Conservation (phyloP, 1,140 invertebrate genomes). For the Chironomus tepperi region DNA sequence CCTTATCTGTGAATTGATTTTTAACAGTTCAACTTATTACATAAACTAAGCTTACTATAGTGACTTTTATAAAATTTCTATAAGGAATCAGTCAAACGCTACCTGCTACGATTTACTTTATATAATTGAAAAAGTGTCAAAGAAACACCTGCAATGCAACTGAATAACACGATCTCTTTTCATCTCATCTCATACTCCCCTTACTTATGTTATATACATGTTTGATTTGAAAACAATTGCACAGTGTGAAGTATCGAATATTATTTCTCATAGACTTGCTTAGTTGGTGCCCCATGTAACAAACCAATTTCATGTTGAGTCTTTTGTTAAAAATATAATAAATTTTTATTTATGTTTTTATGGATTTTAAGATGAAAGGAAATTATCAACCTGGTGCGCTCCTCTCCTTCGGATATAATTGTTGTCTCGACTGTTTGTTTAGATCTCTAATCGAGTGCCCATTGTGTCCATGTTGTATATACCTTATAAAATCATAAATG, state of each 20-base stretch:
- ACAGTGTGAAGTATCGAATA: neutral
- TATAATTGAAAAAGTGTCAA: neutral
- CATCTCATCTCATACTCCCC: neutral
- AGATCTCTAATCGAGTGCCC: neutral
- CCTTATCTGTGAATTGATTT: neutral
- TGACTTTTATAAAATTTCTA: too few relatives aligned
- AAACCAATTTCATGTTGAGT: neutral
- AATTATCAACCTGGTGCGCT: too few relatives aligned
- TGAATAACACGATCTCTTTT: neutral
- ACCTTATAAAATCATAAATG: too few relatives aligned
- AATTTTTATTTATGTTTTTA: neutral
- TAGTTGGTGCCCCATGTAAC: neutral
- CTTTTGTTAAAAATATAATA: neutral
- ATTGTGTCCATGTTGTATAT: too few relatives aligned
- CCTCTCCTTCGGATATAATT: neutral
- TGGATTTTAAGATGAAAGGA: neutral
- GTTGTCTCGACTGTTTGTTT: constrained; percentile 16
- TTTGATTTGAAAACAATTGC: neutral
- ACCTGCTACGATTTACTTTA: too few relatives aligned
- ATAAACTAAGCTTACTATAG: too few relatives aligned
- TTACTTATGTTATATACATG: too few relatives aligned
- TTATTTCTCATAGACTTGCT: neutral
- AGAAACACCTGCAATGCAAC: constrained; percentile 11
- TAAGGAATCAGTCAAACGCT: too few relatives aligned
- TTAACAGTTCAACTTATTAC: neutral